Conservation (phyloP, 2,113 vertebrate species). For the Python bivittatus region DNA sequence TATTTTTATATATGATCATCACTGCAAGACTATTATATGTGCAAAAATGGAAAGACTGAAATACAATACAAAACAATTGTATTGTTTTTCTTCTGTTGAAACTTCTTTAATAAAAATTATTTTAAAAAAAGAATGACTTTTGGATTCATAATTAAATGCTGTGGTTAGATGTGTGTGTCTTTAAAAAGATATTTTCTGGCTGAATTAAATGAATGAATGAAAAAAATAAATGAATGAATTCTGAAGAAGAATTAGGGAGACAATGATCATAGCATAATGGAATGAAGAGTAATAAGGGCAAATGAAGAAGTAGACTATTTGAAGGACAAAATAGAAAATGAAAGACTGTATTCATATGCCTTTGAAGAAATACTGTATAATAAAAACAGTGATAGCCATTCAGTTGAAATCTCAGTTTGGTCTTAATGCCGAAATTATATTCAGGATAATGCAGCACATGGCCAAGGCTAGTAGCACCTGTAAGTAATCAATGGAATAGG, state of each 20-base stretch:
- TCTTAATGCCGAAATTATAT: neutral
- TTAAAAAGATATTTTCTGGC: conserved; percentile 22
- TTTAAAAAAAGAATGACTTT: neutral
- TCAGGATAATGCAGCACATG: neutral
- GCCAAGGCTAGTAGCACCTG: neutral
- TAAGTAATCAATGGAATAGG: neutral
- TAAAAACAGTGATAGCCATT: neutral
- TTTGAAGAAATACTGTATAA: neutral
- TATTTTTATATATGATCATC: too few species aligned
- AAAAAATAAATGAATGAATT: neutral
- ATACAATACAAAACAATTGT: too few species aligned
- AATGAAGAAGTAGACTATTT: neutral
- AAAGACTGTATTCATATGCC: neutral
- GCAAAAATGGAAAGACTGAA: too few species aligned
- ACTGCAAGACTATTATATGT: too few species aligned
- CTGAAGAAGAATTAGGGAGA: neutral
- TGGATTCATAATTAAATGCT: neutral
- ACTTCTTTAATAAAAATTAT: too few species aligned
- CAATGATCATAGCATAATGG: neutral
- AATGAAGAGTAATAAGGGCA: neutral
- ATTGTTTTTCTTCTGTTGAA: too few species aligned
- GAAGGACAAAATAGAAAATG: neutral
- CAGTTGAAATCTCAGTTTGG: too few species aligned
- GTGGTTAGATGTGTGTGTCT: neutral
- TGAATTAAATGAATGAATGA: too few species aligned